Conservation (phyloP, 1,140 invertebrate species). For the Yoshiicerus persimilis region DNA sequence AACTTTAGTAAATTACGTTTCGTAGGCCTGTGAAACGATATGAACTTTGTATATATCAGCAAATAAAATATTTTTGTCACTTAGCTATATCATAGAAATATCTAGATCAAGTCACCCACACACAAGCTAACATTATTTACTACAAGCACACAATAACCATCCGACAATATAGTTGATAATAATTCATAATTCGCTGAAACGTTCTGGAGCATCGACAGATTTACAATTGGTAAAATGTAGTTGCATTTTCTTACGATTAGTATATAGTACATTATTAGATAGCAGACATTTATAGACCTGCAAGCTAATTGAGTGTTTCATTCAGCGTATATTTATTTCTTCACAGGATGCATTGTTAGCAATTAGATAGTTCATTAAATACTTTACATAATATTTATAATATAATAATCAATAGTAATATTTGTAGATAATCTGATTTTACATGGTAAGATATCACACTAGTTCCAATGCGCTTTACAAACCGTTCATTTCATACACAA, state of each 20-base stretch:
- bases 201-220: background rate
- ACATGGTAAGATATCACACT: slow-evolving; percentile 20
- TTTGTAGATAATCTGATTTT: background rate
- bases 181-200: background rate
- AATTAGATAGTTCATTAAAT: background rate
- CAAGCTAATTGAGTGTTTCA: background rate
- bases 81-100: background rate
- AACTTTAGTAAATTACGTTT: background rate
- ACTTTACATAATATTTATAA: background rate
- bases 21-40: background rate
- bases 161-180: too few relatives aligned
- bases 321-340: background rate
- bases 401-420: background rate
- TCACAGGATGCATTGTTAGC: background rate
- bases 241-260: background rate
- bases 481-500: background rate
- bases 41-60: background rate
- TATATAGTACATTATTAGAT: background rate
- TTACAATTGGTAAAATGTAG: background rate
- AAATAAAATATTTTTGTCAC: background rate
- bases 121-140: background rate
- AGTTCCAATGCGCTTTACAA: slow-evolving; percentile 7
- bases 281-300: background rate
- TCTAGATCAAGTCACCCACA: background rate
- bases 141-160: background rate